Percentiles rank a stretch among this genome's conserved stretches.
phyloP scores from a whole-genome alignment of 2,113 vertebrate species.

The Redunca redunca region DNA sequence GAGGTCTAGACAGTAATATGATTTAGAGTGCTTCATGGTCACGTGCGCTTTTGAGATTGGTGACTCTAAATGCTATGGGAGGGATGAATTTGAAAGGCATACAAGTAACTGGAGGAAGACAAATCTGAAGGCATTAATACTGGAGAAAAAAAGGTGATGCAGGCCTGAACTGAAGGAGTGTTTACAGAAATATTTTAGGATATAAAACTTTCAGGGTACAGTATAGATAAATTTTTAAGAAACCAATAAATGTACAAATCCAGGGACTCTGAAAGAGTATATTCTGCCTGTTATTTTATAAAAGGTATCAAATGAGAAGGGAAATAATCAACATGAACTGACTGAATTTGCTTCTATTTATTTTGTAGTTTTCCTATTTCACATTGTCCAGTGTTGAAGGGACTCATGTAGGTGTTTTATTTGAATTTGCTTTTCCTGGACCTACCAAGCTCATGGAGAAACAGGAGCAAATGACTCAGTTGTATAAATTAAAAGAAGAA shows the following conservation, averaged over 20 bases:
- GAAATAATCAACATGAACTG: background rate
- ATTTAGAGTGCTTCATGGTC: background rate
- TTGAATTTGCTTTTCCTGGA: background rate
- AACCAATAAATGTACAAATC: background rate
- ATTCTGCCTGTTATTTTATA: background rate
- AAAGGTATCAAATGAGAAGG: background rate
- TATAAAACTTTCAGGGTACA: background rate
- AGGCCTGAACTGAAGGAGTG: background rate
- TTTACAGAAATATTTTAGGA: background rate
- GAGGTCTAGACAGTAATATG: background rate
- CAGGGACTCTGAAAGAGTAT: background rate
- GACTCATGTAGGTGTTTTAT: background rate
- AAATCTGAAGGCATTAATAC: background rate
- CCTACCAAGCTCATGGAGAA: background rate
- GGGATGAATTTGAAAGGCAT: background rate
- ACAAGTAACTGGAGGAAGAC: background rate
- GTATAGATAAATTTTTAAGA: background rate
- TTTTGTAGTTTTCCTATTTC: background rate
- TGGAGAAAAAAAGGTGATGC: background rate
- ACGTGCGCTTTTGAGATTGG: background rate
- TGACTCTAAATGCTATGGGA: background rate
- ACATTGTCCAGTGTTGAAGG: background rate
- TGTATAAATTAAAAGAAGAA: background rate
- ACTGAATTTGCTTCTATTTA: background rate
- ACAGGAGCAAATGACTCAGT: background rate